Evolutionary conservation across 2,888 invertebrate species (phyloP).

Genomic region (Elysia crispata): DNA sequence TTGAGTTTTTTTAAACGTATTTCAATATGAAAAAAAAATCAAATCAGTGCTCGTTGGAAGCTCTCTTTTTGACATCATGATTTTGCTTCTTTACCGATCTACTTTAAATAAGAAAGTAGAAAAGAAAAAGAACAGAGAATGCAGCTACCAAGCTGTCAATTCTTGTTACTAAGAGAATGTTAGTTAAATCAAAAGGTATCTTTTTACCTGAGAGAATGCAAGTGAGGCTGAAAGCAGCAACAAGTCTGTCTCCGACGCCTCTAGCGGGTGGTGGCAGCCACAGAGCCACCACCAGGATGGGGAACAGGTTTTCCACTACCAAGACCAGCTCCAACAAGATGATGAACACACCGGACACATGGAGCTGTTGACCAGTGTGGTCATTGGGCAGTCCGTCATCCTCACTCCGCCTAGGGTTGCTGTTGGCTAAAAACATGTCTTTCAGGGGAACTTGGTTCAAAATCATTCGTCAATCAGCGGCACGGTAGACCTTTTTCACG

Average conservation of each 20-base stretch:
- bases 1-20: no score
- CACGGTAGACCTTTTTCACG: neutral
- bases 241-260: constrained; percentile 61
- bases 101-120: no score
- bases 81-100: no score
- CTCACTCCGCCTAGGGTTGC: neutral
- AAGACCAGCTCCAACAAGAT: constrained; percentile 60
- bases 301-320: constrained; percentile 64
- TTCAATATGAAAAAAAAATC: no score
- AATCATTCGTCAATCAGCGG: neutral
- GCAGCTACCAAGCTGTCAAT: no score
- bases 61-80: no score
- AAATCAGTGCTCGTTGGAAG: no score
- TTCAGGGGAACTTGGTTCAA: no score
- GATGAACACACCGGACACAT: constrained; percentile 62
- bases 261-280: constrained; percentile 58
- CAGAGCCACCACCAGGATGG: constrained; percentile 57
- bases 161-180: no score
- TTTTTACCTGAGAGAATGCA: constrained; percentile 62
- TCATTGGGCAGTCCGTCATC: neutral
- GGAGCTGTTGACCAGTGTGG: constrained; percentile 42
- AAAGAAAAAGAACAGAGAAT: no score
- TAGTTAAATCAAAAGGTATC: no score
- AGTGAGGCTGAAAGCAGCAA: constrained; percentile 62
- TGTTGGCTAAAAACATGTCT: no score